phyloP scores from a whole-genome alignment of 2,888 invertebrate species.

The Apodemia zela region DNA sequence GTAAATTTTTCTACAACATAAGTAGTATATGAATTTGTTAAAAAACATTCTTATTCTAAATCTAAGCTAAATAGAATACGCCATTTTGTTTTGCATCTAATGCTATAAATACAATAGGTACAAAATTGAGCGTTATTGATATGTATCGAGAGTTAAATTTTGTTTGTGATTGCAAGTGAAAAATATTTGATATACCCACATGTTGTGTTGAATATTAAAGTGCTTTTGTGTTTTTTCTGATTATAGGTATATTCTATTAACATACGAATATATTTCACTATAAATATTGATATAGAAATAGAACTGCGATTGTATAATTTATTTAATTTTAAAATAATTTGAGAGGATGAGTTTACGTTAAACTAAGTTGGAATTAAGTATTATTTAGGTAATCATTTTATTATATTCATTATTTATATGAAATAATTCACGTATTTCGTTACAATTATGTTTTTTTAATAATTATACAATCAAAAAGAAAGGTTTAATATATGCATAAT shows the following conservation, averaged over 20 bases:
- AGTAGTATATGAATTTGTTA: slow-evolving; percentile 41
- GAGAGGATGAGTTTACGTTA: no score
- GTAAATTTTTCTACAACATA: slow-evolving; percentile 37
- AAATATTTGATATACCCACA: slow-evolving; percentile 16
- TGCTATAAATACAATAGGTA: slow-evolving; percentile 72
- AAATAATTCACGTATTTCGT: not conserved
- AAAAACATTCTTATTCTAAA: slow-evolving; percentile 50
- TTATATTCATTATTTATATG: no score
- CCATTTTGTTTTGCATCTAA: slow-evolving; percentile 69
- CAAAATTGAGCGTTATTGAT: slow-evolving; percentile 79
- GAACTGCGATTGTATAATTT: not conserved
- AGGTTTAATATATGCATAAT: not conserved
- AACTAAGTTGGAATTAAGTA: not conserved
- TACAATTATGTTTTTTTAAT: not conserved
- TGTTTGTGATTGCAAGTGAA: slow-evolving; percentile 30
- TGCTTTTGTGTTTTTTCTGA: slow-evolving; percentile 17
- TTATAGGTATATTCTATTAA: slow-evolving; percentile 15
- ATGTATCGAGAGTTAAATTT: slow-evolving; percentile 68
- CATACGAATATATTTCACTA: slow-evolving; percentile 12
- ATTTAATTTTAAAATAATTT: not conserved
- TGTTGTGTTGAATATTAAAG: slow-evolving; percentile 8
- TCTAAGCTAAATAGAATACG: slow-evolving; percentile 67
- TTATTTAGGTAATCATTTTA: not conserved
- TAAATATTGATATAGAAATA: not conserved
- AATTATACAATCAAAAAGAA: not conserved